phyloP scores from a whole-genome alignment of 2,113 vertebrate genomes.

The Eidolon helvum region DNA sequence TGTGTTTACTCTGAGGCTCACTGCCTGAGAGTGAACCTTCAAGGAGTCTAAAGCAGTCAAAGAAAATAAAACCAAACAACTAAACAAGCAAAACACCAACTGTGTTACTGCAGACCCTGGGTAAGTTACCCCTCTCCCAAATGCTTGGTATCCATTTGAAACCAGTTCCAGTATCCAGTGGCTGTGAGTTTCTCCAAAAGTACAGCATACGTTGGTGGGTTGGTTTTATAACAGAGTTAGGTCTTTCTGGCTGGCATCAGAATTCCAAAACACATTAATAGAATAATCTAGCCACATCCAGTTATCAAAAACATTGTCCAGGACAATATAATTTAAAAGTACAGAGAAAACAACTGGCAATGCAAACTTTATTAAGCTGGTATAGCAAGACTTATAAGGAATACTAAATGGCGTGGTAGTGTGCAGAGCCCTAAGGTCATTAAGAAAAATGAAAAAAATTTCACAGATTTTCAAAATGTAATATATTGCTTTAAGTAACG shows the following conservation, averaged over 20 bases:
- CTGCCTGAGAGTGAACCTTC: neutral
- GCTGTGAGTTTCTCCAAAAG: neutral
- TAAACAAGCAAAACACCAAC: neutral
- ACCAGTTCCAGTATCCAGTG: neutral
- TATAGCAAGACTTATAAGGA: neutral
- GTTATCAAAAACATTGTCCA: neutral
- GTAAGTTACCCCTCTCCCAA: neutral
- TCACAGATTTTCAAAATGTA: neutral
- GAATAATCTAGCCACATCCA: conserved; percentile 11
- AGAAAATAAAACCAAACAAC: neutral
- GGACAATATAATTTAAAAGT: conserved; percentile 56
- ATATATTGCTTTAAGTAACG: neutral
- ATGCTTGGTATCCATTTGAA: neutral
- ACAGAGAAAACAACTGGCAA: neutral
- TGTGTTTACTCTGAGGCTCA: neutral
- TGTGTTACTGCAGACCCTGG: neutral
- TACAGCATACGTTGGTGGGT: neutral
- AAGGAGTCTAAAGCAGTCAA: neutral
- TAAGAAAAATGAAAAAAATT: neutral
- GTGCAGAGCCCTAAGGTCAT: neutral
- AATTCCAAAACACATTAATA: neutral
- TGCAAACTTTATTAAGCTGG: neutral
- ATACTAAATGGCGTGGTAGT: conserved; percentile 10
- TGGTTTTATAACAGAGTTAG: neutral
- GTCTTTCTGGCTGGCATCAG: neutral